Percentiles rank a stretch among this genome's conserved stretches.
Conservation (phyloP, 92 coral and sea anemone genomes). For the Bergia puertoricense region DNA sequence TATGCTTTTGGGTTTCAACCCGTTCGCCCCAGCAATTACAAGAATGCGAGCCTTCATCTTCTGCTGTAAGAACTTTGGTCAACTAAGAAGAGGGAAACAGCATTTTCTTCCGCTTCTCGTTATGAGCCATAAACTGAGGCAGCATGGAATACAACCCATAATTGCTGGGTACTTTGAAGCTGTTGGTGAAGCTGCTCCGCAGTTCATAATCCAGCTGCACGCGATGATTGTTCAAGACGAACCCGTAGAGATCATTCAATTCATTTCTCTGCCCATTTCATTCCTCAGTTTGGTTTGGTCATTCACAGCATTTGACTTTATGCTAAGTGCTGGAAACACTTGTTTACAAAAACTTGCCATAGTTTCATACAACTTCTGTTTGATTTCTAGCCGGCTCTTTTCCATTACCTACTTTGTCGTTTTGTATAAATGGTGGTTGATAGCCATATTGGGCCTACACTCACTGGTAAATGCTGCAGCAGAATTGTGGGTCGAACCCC, state of each 20-base stretch:
- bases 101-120: not conserved
- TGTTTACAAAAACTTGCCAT: conserved; percentile 5
- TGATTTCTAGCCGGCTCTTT: conserved; percentile 44
- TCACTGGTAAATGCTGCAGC: conserved; percentile 13
- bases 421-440: conserved; percentile 43
- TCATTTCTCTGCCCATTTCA: conserved; percentile 53
- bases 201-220: conserved; percentile 63
- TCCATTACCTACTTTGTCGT: conserved; percentile 34
- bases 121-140: not conserved
- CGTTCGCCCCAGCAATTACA: conserved; percentile 35
- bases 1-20: conserved; percentile 30
- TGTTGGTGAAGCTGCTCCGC: conserved; percentile 57
- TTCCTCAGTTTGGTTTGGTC: conserved; percentile 59
- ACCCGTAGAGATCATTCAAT: conserved; percentile 52
- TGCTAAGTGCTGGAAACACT: not conserved
- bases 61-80: conserved; percentile 25
- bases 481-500: not conserved
- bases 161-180: conserved; percentile 38
- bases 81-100: not conserved
- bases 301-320: conserved; percentile 24
- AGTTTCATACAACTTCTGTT: not conserved
- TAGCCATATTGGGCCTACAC: conserved; percentile 38
- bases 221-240: conserved; percentile 47
- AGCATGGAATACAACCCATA: not conserved
- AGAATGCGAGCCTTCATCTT: conserved; percentile 28